phyloP scores from a whole-genome alignment of 2,113 vertebrate species.

The Otus sunia region DNA sequence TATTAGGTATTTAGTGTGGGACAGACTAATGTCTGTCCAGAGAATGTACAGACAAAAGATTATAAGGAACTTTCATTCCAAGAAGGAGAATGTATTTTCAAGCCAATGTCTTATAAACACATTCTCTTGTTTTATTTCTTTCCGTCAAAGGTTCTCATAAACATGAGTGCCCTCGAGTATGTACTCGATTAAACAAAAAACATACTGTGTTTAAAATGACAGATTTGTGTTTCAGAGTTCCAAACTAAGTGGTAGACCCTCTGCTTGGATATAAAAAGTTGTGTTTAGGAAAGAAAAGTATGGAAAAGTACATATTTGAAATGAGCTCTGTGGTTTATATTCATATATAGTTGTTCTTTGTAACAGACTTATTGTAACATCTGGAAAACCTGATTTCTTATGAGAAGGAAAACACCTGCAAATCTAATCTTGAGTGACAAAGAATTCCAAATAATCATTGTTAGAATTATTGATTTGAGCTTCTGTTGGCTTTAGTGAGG shows the following conservation, averaged over 20 bases:
- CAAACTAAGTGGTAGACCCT: background rate
- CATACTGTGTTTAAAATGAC: slow-evolving; percentile 21
- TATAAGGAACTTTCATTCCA: slow-evolving; percentile 2
- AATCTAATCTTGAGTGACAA: background rate
- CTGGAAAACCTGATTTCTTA: slow-evolving; percentile 12
- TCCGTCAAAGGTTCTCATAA: background rate
- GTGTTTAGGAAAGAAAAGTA: background rate
- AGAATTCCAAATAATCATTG: background rate
- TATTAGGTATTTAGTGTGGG: background rate
- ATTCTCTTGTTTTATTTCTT: slow-evolving; percentile 36
- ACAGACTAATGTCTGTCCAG: background rate
- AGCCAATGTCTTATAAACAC: slow-evolving; percentile 38
- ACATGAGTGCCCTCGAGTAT: background rate
- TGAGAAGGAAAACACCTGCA: background rate
- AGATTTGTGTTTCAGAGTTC: background rate
- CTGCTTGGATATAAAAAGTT: background rate
- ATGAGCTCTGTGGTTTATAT: background rate
- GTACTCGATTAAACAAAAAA: background rate
- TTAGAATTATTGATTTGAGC: background rate
- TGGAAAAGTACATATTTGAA: slow-evolving; percentile 4
- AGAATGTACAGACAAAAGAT: slow-evolving; percentile 3
- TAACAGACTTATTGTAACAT: background rate
- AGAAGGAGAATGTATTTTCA: background rate
- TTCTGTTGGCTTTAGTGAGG: background rate
- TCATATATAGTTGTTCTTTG: background rate